Evolutionary conservation across 2,797 vertebrate genomes (phyloP).

Genomic region (Dromococcyx pavoninus): DNA sequence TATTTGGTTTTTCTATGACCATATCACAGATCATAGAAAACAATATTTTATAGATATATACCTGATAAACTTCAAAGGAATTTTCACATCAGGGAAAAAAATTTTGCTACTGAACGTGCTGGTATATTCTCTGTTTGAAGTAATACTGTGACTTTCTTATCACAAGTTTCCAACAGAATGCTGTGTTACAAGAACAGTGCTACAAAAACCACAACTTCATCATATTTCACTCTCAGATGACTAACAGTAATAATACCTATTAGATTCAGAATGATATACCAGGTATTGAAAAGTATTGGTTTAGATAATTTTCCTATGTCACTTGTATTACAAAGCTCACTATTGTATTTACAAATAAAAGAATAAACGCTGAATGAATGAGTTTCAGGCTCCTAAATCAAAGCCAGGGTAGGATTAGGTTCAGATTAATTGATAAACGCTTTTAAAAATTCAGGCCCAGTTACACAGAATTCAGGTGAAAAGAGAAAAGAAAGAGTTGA

Average conservation of each 20-base stretch:
- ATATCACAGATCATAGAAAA: slow-evolving; percentile 20
- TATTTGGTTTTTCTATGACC: neutral
- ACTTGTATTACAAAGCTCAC: neutral
- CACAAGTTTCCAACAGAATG: slow-evolving; percentile 52
- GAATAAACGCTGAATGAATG: neutral
- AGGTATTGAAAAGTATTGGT: slow-evolving; percentile 29
- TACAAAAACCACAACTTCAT: slow-evolving; percentile 10
- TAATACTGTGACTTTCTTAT: slow-evolving; percentile 42
- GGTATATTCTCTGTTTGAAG: slow-evolving; percentile 46
- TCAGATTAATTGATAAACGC: slow-evolving; percentile 7
- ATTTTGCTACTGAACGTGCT: neutral
- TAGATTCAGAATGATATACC: slow-evolving; percentile 30
- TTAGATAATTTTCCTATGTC: neutral
- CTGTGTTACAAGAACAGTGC: slow-evolving; percentile 29
- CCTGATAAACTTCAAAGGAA: neutral
- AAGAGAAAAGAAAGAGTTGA: neutral
- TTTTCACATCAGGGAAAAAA: neutral
- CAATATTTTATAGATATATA: slow-evolving; percentile 22
- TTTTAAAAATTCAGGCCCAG: neutral
- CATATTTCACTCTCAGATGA: slow-evolving; percentile 24
- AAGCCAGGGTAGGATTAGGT: neutral
- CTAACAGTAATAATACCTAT: slow-evolving; percentile 24
- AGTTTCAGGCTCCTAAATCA: neutral
- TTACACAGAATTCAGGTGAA: neutral
- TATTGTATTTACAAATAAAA: neutral